These are phyloP conservation scores for Pampusana beccarii DNA, from an alignment of 2,113 vertebrate genomes.

Conservation along the genomic window DNA sequence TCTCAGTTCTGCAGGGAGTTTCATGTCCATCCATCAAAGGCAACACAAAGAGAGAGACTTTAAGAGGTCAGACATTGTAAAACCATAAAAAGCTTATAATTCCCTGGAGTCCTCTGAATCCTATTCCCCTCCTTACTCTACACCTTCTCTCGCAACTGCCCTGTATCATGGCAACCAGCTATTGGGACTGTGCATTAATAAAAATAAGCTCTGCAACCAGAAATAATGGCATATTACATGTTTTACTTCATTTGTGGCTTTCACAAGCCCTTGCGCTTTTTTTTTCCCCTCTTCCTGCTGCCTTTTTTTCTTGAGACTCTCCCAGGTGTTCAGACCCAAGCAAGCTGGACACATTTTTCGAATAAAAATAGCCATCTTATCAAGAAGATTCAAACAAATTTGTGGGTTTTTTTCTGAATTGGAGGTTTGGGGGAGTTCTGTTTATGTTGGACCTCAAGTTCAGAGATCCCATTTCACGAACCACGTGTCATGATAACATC, in stretches of 20 bases:
- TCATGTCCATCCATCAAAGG: background rate
- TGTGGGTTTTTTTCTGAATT: background rate
- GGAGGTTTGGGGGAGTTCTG: background rate
- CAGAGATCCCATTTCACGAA: background rate
- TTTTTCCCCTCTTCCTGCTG: background rate
- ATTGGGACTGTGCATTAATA: background rate
- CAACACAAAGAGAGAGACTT: background rate
- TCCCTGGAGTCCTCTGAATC: background rate
- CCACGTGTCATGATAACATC: background rate
- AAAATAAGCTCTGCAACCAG: slow-evolving; percentile 29
- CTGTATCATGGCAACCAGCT: slow-evolving; percentile 47
- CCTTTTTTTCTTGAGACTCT: background rate
- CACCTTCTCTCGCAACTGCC: background rate
- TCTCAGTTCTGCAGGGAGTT: background rate
- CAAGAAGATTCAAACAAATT: background rate
- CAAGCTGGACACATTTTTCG: background rate
- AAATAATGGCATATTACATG: background rate
- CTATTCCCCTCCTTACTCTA: background rate
- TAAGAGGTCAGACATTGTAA: background rate
- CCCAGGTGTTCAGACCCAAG: background rate
- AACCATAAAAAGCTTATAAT: background rate
- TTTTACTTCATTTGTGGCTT: background rate
- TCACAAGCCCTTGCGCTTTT: background rate
- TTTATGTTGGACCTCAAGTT: background rate
- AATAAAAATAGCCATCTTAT: background rate